Evolutionary conservation across 2,888 invertebrate genomes (phyloP).

Genomic region (Euphydryas editha): DNA sequence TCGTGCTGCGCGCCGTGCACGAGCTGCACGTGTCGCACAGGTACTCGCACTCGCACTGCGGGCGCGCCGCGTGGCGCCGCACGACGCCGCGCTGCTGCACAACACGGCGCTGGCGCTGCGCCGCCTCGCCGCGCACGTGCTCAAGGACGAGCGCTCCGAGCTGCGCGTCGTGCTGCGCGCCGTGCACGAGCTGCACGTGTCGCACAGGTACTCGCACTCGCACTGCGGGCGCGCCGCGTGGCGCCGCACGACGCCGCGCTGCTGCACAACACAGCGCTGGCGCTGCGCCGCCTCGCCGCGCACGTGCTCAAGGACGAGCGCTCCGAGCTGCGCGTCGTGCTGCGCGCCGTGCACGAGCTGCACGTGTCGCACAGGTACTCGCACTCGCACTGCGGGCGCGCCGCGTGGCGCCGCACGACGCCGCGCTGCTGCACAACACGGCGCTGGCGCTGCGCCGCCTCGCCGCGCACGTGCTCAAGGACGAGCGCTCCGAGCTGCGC

Average conservation of each 20-base stretch:
- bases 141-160: too few relatives aligned
- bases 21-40: constrained; percentile 96
- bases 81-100: background rate
- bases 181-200: too few relatives aligned
- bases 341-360: too few relatives aligned
- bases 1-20: constrained; percentile 95
- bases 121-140: background rate
- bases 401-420: background rate
- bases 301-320: background rate
- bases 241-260: background rate
- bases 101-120: too few relatives aligned
- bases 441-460: too few relatives aligned
- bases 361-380: too few relatives aligned
- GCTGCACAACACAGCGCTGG: too few relatives aligned
- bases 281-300: background rate
- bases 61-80: background rate
- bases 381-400: background rate
- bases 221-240: background rate
- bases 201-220: background rate
- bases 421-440: background rate
- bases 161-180: too few relatives aligned
- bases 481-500: too few relatives aligned
- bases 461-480: too few relatives aligned
- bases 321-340: too few relatives aligned
- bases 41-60: constrained; percentile 62